Conservation (phyloP, 2,888 invertebrate species). For the Parnassius apollo region DNA sequence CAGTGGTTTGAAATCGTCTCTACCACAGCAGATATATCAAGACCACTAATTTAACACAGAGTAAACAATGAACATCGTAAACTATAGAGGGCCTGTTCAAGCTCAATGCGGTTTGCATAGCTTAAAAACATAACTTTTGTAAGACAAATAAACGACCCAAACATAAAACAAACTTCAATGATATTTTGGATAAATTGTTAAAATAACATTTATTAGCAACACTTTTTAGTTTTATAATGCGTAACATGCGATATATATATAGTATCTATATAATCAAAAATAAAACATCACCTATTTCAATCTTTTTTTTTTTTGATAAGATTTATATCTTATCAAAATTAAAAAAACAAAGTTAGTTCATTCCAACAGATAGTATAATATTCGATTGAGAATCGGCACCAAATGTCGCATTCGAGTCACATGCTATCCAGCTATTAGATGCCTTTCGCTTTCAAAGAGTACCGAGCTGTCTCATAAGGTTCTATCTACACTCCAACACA, state of each 20-base stretch:
- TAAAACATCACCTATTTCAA: too few relatives aligned
- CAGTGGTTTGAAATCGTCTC: slow-evolving; percentile 47
- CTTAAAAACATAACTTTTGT: background rate
- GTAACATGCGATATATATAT: too few relatives aligned
- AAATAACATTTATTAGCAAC: too few relatives aligned
- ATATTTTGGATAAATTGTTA: too few relatives aligned
- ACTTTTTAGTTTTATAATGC: too few relatives aligned
- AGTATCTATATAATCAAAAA: too few relatives aligned
- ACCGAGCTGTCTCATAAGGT: slow-evolving; percentile 39
- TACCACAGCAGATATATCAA: slow-evolving; percentile 44
- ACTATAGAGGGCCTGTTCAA: slow-evolving; percentile 39
- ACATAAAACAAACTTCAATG: too few relatives aligned
- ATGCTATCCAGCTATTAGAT: slow-evolving; percentile 37
- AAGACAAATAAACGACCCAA: too few relatives aligned
- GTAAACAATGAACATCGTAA: slow-evolving; percentile 63
- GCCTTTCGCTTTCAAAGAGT: slow-evolving; percentile 38
- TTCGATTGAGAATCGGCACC: slow-evolving; percentile 17
- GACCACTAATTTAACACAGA: slow-evolving; percentile 38
- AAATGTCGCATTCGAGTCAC: slow-evolving; percentile 38
- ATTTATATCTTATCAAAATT: background rate
- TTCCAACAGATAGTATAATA: slow-evolving; percentile 13
- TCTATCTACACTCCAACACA: slow-evolving; percentile 40
- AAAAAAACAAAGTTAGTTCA: slow-evolving; percentile 6
- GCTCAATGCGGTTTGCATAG: slow-evolving; percentile 18
- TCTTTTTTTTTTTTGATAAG: too few relatives aligned